Percentiles rank a stretch among this genome's conserved stretches.
Conservation (phyloP, 2,797 vertebrate species). For the Ciconia nigra region DNA sequence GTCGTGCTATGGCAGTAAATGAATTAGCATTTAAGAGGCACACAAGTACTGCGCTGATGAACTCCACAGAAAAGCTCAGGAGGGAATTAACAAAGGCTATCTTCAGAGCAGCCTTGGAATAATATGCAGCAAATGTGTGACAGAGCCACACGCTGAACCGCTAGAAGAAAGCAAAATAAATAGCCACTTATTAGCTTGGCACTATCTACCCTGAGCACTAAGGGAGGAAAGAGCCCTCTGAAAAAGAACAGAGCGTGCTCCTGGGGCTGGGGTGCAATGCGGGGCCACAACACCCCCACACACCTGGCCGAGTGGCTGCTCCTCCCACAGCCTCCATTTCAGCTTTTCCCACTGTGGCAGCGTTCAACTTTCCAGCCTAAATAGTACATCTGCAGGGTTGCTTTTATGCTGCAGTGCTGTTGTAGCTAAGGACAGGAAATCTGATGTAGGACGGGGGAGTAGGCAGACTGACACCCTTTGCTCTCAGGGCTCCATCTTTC, state of each 20-base stretch:
- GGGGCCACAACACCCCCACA: neutral
- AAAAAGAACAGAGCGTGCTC: neutral
- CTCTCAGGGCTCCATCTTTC: neutral
- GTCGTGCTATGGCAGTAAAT: neutral
- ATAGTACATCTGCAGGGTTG: neutral
- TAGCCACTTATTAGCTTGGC: neutral
- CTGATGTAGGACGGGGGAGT: neutral
- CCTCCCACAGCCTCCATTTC: neutral
- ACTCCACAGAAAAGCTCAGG: neutral
- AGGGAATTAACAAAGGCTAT: neutral
- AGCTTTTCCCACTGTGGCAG: fast-evolving
- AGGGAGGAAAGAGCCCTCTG: neutral
- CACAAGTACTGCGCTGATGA: neutral
- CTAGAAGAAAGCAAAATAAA: neutral
- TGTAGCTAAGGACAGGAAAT: neutral
- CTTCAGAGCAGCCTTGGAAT: neutral
- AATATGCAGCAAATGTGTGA: neutral
- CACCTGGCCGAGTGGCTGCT: neutral
- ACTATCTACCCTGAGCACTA: neutral
- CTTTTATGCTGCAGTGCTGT: neutral
- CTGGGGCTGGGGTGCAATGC: fast-evolving
- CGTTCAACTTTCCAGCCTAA: neutral
- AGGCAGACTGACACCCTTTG: neutral
- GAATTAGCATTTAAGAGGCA: neutral
- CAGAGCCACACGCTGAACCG: neutral